These are phyloP conservation scores for Bolinopsis microptera DNA, from an alignment of 37 sponge, comb jelly and placozoan species.

Conservation along the genomic window DNA sequence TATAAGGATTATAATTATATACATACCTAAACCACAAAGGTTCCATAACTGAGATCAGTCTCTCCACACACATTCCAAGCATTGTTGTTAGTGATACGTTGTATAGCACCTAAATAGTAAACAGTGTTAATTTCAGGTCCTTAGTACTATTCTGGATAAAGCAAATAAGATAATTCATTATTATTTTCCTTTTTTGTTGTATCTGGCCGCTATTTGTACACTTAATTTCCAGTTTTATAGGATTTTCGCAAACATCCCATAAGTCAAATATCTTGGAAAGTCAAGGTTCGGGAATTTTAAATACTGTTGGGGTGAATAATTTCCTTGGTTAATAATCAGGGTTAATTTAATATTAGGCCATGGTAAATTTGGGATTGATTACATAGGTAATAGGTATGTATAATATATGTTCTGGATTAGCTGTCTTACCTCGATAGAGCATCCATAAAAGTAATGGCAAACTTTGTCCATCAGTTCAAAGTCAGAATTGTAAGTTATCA, in stretches of 20 bases:
- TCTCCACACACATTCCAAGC: background rate
- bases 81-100: background rate
- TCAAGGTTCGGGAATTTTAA: too few species aligned
- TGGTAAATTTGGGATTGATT: too few species aligned
- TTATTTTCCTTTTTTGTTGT: background rate
- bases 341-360: too few species aligned
- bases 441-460: conserved; percentile 3
- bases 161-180: background rate
- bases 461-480: background rate
- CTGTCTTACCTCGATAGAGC: background rate
- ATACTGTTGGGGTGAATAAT: too few species aligned
- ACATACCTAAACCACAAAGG: background rate
- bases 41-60: background rate
- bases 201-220: background rate
- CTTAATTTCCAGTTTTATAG: background rate
- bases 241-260: too few species aligned
- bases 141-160: background rate
- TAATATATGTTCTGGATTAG: too few species aligned
- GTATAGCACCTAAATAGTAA: background rate
- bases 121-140: background rate
- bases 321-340: too few species aligned
- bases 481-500: background rate
- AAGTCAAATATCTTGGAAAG: too few species aligned
- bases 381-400: too few species aligned
- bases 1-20: too few species aligned